Percentiles rank a stretch among this genome's conserved stretches.
phyloP scores from a whole-genome alignment of 2,888 invertebrate species.

The Oxytorus armatus region DNA sequence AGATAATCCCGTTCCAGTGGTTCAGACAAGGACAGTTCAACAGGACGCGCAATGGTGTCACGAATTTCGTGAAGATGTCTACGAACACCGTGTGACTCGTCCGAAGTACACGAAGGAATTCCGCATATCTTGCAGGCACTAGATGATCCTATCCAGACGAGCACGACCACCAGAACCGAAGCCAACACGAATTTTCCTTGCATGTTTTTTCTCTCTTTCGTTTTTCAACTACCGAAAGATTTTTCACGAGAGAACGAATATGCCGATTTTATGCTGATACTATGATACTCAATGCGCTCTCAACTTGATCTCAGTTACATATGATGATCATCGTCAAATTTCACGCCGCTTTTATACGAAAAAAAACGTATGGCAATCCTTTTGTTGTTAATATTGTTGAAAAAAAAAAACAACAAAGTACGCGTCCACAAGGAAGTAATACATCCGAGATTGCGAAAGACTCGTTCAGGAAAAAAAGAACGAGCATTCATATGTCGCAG shows the following conservation, averaged over 20 bases:
- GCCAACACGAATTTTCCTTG: conserved; percentile 50
- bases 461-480: not conserved
- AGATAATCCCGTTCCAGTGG: no score
- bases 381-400: not conserved
- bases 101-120: conserved; percentile 11
- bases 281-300: not conserved
- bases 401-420: not conserved
- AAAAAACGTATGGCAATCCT: not conserved
- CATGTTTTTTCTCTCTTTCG: conserved; percentile 36
- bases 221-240: not conserved
- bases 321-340: not conserved
- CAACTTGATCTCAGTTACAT: not conserved
- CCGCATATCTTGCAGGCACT: conserved; percentile 48
- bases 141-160: conserved; percentile 27
- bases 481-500: not conserved
- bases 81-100: not conserved
- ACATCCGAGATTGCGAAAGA: not conserved
- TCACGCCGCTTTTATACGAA: conserved; percentile 43
- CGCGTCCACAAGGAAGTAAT: not conserved
- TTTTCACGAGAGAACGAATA: not conserved
- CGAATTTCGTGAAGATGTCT: not conserved
- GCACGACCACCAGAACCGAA: conserved; percentile 42
- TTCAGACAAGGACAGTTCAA: no score
- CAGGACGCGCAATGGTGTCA: not conserved
- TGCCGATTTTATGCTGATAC: not conserved